Evolutionary conservation across 2,797 vertebrate species (phyloP), one percentile per base, ranked within the genome.

Genomic region (Girardinus metallicus): DNA sequence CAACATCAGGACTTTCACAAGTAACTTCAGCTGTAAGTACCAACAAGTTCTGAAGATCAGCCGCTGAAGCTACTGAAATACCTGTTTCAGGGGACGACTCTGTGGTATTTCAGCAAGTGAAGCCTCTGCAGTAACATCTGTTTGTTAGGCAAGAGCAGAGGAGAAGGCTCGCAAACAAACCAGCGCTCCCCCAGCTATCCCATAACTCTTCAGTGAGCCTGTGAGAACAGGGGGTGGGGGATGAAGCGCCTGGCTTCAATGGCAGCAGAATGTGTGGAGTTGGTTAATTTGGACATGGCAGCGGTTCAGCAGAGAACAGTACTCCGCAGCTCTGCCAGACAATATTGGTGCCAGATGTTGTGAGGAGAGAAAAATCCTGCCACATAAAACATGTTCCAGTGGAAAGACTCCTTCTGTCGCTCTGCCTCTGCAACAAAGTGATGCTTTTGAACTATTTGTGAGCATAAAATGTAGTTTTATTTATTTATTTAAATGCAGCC

Each of bases 341-440:
- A 68, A 93, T 93, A 94, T 97, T 95, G 94, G 95, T 96, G 96
- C 97, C 97, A 97, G 97, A 97, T 96, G 97, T 95, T 95, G 95
- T 82, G 85, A 85, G 88, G 89, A 95, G 94, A 92, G 90, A 94
- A 88, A 90, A 94, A 89, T 92, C 89, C 93, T 95, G 95, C 96
- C 96, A 94, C 94, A 95, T 94, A 94, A 95, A 97, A 96, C 91
- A 88, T 91, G 91, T 89, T 93, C 89, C 94, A 92, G 70, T 94
- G 95, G 95, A 95, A 93, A 91, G 84, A 85, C 89, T 93, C 85
- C 83, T 81, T 81, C 88, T 87, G 11, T 83, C 83, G 85, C 78
- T 85, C 57, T 44, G 70, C 78, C 85, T 76, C 82, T 77, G 83
- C 88, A 86, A 90, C 87, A 89, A 90, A 92, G 88, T 84, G 85